These are phyloP conservation scores for Melanotaenia pygmaea DNA, from an alignment of 2,797 vertebrate species.

Conservation along the genomic window DNA sequence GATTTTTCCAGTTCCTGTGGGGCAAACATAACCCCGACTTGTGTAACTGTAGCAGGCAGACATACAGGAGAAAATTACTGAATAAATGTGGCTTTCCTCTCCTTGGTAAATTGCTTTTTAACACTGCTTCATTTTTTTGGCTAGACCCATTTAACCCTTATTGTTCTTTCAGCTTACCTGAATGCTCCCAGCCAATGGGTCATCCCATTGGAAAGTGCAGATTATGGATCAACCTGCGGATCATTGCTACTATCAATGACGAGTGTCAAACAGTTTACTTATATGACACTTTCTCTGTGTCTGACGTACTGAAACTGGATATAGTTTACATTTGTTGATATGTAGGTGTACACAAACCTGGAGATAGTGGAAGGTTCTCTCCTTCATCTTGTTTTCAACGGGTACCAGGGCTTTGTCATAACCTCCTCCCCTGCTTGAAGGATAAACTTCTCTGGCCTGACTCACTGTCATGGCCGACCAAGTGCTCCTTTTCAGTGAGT, in stretches of 20 bases:
- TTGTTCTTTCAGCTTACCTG: neutral
- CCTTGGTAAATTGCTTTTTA: neutral
- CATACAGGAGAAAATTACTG: neutral
- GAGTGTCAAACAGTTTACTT: neutral
- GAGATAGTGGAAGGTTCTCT: slow-evolving; percentile 94
- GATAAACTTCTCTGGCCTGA: slow-evolving; percentile 96
- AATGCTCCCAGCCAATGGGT: neutral
- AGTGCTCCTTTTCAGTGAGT: slow-evolving; percentile 95
- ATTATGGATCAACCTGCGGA: neutral
- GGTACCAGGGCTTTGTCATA: slow-evolving; percentile 94
- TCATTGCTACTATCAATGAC: no score
- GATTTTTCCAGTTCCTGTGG: neutral
- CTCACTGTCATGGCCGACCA: slow-evolving; percentile 99
- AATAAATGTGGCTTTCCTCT: neutral
- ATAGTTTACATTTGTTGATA: slow-evolving; percentile 8
- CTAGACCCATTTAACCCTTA: neutral
- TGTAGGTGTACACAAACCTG: slow-evolving; percentile 84
- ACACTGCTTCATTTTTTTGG: neutral
- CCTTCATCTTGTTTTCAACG: slow-evolving; percentile 90
- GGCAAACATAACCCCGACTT: neutral
- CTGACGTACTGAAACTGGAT: no score
- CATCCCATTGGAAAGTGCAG: neutral
- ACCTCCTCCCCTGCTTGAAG: slow-evolving; percentile 80
- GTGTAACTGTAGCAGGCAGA: neutral
- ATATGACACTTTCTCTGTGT: neutral